A percentile compares a stretch with the other conserved stretches of the same genome.
These are phyloP conservation scores for Latrodectus geometricus DNA, from an alignment of 1,140 invertebrate genomes.

Conservation along the genomic window DNA sequence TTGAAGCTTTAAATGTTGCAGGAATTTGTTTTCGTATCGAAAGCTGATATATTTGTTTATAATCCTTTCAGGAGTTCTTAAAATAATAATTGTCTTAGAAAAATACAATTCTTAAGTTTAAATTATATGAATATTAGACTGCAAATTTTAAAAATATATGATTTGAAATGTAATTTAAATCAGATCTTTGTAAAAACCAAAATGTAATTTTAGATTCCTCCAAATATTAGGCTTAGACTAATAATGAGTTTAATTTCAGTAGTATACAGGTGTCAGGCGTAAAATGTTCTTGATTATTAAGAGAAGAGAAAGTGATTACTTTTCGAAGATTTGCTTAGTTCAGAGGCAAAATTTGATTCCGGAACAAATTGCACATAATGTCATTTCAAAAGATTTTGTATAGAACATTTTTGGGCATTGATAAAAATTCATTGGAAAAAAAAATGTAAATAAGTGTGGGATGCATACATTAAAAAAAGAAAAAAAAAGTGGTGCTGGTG, in stretches of 20 bases:
- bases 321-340: neutral
- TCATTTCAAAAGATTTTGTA: neutral
- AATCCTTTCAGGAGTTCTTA: too few species aligned
- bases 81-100: too few species aligned
- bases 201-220: neutral
- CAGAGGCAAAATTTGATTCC: neutral
- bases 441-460: conserved; percentile 48
- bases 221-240: neutral
- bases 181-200: neutral
- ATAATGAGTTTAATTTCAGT: neutral
- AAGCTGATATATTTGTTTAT: too few species aligned
- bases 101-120: too few species aligned
- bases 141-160: neutral
- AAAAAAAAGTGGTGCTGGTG: conserved; percentile 42
- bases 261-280: neutral
- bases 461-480: conserved; percentile 10
- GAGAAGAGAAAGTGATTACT: neutral
- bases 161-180: neutral
- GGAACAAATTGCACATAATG: neutral
- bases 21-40: too few species aligned
- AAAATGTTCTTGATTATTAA: neutral
- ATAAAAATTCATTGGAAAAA: conserved; percentile 15
- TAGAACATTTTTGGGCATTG: conserved; percentile 23
- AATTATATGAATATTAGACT: neutral
- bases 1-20: too few species aligned